phyloP scores from a whole-genome alignment of 2,797 vertebrate species.

The Tachyglossus aculeatus region DNA sequence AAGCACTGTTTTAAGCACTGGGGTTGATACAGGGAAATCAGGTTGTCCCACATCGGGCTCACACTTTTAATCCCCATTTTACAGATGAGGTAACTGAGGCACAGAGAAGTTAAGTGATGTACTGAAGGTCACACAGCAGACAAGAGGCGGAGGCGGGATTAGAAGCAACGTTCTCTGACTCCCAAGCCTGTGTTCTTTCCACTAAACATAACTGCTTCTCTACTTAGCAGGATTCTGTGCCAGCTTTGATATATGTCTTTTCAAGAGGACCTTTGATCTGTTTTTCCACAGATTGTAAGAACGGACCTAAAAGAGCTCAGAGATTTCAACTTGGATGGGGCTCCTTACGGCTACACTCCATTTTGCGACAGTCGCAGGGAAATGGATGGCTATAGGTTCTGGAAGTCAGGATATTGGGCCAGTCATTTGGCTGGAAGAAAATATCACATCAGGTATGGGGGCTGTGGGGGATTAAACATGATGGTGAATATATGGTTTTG shows the following conservation, averaged over 20 bases:
- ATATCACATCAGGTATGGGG: constrained; percentile 94
- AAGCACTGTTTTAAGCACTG: too few relatives aligned
- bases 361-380: constrained; percentile 96
- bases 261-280: not conserved
- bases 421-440: constrained; percentile 94
- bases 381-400: constrained; percentile 98
- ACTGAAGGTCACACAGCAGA: too few relatives aligned
- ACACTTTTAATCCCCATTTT: too few relatives aligned
- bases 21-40: too few relatives aligned
- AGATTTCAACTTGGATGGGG: constrained; percentile 93
- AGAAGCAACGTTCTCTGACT: too few relatives aligned
- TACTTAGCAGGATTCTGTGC: not conserved
- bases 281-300: constrained; percentile 88
- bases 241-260: not conserved
- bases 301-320: constrained; percentile 94
- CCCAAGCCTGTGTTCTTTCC: too few relatives aligned
- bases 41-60: too few relatives aligned
- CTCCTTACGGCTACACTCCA: constrained; percentile 95
- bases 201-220: too few relatives aligned
- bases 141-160: too few relatives aligned
- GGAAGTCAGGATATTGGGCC: constrained; percentile 98
- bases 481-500: too few relatives aligned
- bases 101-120: too few relatives aligned
- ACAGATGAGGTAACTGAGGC: too few relatives aligned
- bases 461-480: accelerated